Evolutionary conservation across 2,888 invertebrate species (phyloP).

Genomic region (Muschampia plurimacula): DNA sequence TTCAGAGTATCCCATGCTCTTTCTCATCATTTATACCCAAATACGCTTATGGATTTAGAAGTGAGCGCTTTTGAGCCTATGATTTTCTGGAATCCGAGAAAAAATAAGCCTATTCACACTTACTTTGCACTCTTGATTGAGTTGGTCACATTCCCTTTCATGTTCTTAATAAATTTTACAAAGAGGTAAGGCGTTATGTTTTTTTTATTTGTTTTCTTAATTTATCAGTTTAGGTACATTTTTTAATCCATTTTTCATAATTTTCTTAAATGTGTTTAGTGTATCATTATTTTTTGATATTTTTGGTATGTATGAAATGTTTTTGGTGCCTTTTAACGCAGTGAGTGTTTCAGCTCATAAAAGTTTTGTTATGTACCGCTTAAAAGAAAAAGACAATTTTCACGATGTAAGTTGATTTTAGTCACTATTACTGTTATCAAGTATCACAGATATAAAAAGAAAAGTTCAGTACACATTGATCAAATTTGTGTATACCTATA

Average conservation of each 20-base stretch:
- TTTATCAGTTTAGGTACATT: neutral
- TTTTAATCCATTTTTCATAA: neutral
- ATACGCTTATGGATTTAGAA: slow-evolving; percentile 91
- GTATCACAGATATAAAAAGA: no score
- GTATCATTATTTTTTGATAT: no score
- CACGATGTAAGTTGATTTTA: no score
- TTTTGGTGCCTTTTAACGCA: no score
- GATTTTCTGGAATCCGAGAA: slow-evolving; percentile 88
- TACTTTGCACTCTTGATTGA: slow-evolving; percentile 83
- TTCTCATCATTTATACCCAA: slow-evolving; percentile 93
- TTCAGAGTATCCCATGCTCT: slow-evolving; percentile 92
- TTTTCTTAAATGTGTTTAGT: neutral
- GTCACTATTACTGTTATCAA: no score
- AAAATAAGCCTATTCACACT: slow-evolving; percentile 73
- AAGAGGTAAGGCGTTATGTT: slow-evolving; percentile 65
- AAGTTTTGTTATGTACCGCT: no score
- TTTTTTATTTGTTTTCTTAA: neutral
- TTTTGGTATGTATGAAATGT: no score
- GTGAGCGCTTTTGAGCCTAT: slow-evolving; percentile 89
- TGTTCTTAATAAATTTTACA: slow-evolving; percentile 65
- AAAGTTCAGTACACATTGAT: no score
- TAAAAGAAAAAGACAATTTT: no score
- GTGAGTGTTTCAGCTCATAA: no score
- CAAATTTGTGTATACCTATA: no score
- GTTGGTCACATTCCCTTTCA: slow-evolving; percentile 63